Base-by-base conservation (phyloP, 2,888 invertebrate genomes). In the Acanthopleura granulata region DNA sequence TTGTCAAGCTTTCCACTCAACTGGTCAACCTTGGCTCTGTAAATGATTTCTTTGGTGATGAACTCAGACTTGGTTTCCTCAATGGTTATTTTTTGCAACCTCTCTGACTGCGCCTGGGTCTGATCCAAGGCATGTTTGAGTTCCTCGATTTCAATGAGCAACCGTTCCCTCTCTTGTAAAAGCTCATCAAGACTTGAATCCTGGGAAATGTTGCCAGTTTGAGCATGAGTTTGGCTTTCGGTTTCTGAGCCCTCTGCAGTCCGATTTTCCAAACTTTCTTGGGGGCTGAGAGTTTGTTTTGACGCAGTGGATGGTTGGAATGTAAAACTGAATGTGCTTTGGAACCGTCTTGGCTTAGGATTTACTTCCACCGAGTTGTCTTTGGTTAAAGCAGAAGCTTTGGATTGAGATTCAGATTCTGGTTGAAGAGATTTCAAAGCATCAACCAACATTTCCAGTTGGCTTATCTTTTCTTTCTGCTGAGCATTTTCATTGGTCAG, bases 11-110 rank as follows among this genome's bases (percentile, higher is more conserved):
- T 66, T 27, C 16, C 15, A 15, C 25, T 22, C 29, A 66, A 27
- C 29, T 27, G 22, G 25, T 66, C 66, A 66, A 66, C 25, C 14
- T 66, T 66, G 3, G 66, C 66, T 66, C 66, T 22, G 14, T 66
- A 66, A 18, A 66, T 25, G 22, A 66, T 66, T 66, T 66, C 66
- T 66, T 66, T 66, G 29, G 66, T 66, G 25, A 27, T 27, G 29
- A 66, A 66, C 66, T 66, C 66, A 27, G 66, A 66, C 16, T 27
- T 22, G 1, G 66, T 66, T 25, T 66, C 66, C 29, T 66, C 66
- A 16, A 66, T 66, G 66, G 27, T 66, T 16, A 66, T 66, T 27
- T 22, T 27, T 66, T 27, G 22, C 22, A 66, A 3, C 6, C 66
- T 22, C 15, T 66, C 29, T 16, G 16, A 16, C 25, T 66, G 25